Conservation (phyloP, 1,140 invertebrate genomes). For the Heliconius hermathena region DNA sequence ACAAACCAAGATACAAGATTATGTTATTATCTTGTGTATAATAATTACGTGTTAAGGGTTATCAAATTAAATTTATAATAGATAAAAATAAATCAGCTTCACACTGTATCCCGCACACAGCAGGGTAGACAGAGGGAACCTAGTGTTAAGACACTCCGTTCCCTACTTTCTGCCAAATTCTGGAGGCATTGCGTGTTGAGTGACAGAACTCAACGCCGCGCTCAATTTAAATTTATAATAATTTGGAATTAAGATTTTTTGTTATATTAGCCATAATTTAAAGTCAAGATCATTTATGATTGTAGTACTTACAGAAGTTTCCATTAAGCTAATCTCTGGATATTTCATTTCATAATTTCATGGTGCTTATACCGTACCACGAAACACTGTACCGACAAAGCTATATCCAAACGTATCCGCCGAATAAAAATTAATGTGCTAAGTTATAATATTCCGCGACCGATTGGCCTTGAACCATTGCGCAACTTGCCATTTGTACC, state of each 20-base stretch:
- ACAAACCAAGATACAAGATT: neutral
- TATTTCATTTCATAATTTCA: slow-evolving; percentile 1
- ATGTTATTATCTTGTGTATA: no score
- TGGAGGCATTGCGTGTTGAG: no score
- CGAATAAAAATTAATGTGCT: slow-evolving; percentile 34
- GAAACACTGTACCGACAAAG: neutral
- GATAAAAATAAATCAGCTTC: no score
- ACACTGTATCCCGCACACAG: no score
- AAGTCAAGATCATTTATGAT: neutral
- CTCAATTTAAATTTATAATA: neutral
- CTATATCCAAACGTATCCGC: slow-evolving; percentile 15
- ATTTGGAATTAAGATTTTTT: neutral
- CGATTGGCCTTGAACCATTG: slow-evolving; percentile 42
- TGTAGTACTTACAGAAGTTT: neutral
- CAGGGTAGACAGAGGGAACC: no score
- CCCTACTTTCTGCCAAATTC: no score
- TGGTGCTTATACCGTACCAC: neutral
- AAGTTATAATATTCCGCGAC: slow-evolving; percentile 35
- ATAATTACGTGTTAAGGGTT: neutral
- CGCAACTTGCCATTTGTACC: slow-evolving; percentile 41
- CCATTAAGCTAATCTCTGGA: neutral
- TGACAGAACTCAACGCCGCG: no score
- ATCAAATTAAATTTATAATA: neutral
- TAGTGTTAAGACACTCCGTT: no score
- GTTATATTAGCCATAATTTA: neutral